A percentile compares a stretch with the other conserved stretches of the same genome.
These are phyloP conservation scores for Peromyscus polionotus DNA, from an alignment of 2,113 vertebrate genomes.

Conservation along the genomic window DNA sequence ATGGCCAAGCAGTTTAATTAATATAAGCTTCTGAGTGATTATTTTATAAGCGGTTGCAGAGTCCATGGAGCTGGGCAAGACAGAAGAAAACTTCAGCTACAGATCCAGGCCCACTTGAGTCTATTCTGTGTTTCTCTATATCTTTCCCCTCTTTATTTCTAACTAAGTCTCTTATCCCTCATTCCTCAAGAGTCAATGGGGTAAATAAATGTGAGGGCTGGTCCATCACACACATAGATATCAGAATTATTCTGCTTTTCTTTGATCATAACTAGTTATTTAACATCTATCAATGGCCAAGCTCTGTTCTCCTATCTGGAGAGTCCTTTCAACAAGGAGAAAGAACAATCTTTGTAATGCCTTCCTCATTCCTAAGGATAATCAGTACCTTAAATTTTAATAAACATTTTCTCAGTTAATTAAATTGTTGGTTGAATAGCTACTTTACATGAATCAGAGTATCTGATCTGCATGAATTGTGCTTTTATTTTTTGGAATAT, in stretches of 20 bases:
- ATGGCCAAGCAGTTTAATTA: no score
- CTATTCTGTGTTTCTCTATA: no score
- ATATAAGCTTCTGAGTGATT: no score
- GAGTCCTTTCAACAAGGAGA: neutral
- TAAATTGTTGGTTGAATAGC: neutral
- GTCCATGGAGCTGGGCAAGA: no score
- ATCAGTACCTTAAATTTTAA: neutral
- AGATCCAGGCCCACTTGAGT: no score
- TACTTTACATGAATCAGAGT: neutral
- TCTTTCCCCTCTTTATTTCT: no score
- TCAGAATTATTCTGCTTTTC: neutral
- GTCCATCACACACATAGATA: neutral
- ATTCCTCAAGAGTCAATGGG: no score
- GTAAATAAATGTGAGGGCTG: no score
- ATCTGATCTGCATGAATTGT: neutral
- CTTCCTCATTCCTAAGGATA: neutral
- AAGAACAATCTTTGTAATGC: neutral
- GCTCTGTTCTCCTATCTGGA: neutral
- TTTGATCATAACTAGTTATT: neutral
- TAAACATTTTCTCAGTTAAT: constrained; percentile 2
- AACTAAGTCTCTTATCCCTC: no score
- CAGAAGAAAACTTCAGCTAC: no score
- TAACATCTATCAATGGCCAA: neutral
- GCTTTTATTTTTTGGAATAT: neutral
- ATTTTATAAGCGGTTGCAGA: no score